Evolutionary conservation across 2,888 invertebrate species (phyloP).

Genomic region (Dione vanillae): DNA sequence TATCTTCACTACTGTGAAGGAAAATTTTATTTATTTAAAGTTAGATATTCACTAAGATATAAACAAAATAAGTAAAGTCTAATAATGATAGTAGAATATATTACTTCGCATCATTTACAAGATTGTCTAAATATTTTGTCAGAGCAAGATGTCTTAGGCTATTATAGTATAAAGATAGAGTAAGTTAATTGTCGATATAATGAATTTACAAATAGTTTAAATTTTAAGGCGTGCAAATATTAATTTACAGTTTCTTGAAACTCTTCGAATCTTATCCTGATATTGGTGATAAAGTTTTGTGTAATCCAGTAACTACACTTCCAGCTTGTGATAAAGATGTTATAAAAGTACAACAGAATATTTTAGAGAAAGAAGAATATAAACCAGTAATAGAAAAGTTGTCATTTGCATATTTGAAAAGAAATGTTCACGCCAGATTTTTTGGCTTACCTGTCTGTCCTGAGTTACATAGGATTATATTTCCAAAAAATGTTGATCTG

Average conservation of each 20-base stretch:
- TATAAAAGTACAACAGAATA: slow-evolving; percentile 84
- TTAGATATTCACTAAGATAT: too few species aligned
- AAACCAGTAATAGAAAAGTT: slow-evolving; percentile 61
- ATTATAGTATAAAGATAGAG: slow-evolving; percentile 89
- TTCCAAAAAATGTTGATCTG: slow-evolving; percentile 89
- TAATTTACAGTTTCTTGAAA: slow-evolving; percentile 87
- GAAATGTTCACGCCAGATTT: slow-evolving; percentile 87
- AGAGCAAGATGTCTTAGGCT: slow-evolving; percentile 83
- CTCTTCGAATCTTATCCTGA: slow-evolving; percentile 88
- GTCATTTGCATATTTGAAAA: slow-evolving; percentile 78
- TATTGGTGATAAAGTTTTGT: slow-evolving; percentile 87
- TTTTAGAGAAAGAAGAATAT: slow-evolving; percentile 74
- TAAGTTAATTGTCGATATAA: slow-evolving; percentile 69
- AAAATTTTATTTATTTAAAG: neutral
- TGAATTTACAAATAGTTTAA: slow-evolving; percentile 3
- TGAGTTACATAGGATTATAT: slow-evolving; percentile 86
- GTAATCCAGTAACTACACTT: slow-evolving; percentile 85
- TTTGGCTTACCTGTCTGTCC: slow-evolving; percentile 88
- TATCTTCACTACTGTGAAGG: too few species aligned
- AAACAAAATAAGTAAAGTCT: too few species aligned
- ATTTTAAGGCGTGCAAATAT: slow-evolving; percentile 19
- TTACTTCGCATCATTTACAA: slow-evolving; percentile 84
- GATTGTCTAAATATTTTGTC: slow-evolving; percentile 86
- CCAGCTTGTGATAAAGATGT: slow-evolving; percentile 86
- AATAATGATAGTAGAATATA: slow-evolving; percentile 79